Conservation (phyloP, 2,888 invertebrate species). For the Latheticus oryzae region DNA sequence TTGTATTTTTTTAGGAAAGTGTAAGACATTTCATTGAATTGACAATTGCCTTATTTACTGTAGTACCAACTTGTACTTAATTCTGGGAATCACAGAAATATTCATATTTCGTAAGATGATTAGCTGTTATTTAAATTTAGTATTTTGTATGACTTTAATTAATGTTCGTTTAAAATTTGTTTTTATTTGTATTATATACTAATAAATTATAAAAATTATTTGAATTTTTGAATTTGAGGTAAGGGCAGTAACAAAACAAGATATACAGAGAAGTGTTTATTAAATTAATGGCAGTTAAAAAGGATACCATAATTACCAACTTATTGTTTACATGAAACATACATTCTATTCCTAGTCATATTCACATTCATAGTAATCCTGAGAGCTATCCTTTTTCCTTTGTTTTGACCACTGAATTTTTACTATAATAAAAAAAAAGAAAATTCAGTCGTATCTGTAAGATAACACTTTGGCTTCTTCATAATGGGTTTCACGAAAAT, state of each 20-base stretch:
- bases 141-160: slow-evolving; percentile 33
- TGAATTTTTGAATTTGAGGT: background rate
- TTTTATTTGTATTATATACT: slow-evolving; percentile 35
- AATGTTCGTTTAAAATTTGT: slow-evolving; percentile 29
- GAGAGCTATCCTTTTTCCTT: slow-evolving; percentile 45
- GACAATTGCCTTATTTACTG: slow-evolving; percentile 18
- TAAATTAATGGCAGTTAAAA: slow-evolving; percentile 64
- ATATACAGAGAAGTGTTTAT: slow-evolving; percentile 59
- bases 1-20: slow-evolving; percentile 13
- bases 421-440: slow-evolving; percentile 22
- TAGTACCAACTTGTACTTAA: slow-evolving; percentile 38
- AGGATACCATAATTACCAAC: slow-evolving; percentile 57
- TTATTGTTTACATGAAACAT: slow-evolving; percentile 58
- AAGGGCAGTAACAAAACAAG: slow-evolving; percentile 12
- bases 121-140: slow-evolving; percentile 32
- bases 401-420: slow-evolving; percentile 25
- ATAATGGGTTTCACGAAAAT: slow-evolving; percentile 29
- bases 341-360: slow-evolving; percentile 59
- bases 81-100: slow-evolving; percentile 20
- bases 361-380: slow-evolving; percentile 59
- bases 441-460: slow-evolving; percentile 32
- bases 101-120: slow-evolving; percentile 20
- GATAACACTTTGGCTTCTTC: slow-evolving; percentile 33
- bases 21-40: slow-evolving; percentile 10
- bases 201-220: slow-evolving; percentile 31